phyloP scores from a whole-genome alignment of 2,797 vertebrate species.

The Oreonectes daqikongensis region DNA sequence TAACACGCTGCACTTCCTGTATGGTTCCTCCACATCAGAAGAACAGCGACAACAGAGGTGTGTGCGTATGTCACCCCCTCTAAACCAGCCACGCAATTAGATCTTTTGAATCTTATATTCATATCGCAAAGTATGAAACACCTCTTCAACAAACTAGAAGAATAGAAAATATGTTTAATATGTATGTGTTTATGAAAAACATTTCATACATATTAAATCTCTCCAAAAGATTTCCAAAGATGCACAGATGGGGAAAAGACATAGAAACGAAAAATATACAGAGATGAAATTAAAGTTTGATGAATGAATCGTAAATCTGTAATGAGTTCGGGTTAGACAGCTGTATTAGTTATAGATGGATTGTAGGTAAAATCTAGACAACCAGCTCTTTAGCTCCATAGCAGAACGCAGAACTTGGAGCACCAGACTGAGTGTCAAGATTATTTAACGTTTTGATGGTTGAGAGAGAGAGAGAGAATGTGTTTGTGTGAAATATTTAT shows the following conservation, averaged over 20 bases:
- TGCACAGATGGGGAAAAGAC: background rate
- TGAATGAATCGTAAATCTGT: constrained; percentile 14
- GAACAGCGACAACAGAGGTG: constrained; percentile 23
- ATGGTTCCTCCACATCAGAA: constrained; percentile 28
- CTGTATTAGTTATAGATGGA: constrained; percentile 6
- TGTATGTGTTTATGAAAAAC: background rate
- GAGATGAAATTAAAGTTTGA: background rate
- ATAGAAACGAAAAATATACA: too few species aligned
- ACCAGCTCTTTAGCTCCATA: constrained; percentile 29
- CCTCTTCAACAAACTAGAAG: constrained; percentile 13
- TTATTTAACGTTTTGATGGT: constrained; percentile 33
- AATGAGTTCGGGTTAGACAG: background rate
- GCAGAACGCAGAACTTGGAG: constrained; percentile 8
- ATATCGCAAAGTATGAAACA: constrained; percentile 2
- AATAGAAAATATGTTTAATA: background rate
- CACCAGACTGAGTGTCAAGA: constrained; percentile 28
- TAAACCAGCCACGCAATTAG: constrained; percentile 5
- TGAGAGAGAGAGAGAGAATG: constrained; percentile 3
- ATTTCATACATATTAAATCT: background rate
- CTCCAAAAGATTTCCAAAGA: background rate
- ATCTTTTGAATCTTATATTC: constrained; percentile 27
- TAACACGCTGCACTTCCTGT: constrained; percentile 37
- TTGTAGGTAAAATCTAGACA: constrained; percentile 24
- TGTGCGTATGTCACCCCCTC: constrained; percentile 23
- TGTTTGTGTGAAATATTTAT: constrained; percentile 37